Percentiles rank a stretch among this genome's conserved stretches.
phyloP scores from a whole-genome alignment of 2,113 vertebrate genomes.

The Phodopus roborovskii region DNA sequence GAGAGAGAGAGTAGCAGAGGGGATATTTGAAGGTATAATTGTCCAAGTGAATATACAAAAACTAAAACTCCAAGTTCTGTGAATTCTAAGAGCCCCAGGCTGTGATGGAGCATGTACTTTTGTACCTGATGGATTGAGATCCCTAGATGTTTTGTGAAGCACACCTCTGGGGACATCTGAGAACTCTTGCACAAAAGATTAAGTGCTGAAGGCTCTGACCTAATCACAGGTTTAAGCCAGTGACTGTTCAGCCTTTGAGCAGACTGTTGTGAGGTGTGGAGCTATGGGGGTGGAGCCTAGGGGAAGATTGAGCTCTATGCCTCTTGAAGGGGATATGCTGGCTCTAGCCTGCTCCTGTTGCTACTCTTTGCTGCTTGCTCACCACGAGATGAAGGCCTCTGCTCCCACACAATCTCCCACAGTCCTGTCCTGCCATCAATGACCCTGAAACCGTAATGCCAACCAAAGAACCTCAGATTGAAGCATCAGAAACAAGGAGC shows the following conservation, averaged over 20 bases:
- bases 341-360: too few relatives aligned
- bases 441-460: too few relatives aligned
- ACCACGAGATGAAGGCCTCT: not conserved
- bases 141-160: not conserved
- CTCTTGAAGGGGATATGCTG: not conserved
- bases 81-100: not conserved
- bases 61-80: not conserved
- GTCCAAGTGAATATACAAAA: not conserved
- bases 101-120: not conserved
- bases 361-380: not conserved
- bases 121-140: too few relatives aligned
- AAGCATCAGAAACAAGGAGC: not conserved
- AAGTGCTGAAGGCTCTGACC: not conserved
- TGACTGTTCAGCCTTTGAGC: not conserved
- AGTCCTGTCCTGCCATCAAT: not conserved
- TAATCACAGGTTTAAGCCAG: not conserved
- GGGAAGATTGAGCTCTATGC: too few relatives aligned
- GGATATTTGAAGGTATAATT: not conserved
- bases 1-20: fast-evolving
- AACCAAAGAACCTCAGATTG: not conserved
- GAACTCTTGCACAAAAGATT: not conserved
- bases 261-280: not conserved
- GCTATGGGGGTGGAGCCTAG: too few relatives aligned
- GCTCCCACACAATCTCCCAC: not conserved
- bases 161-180: not conserved